Base-by-base conservation (phyloP, 2,113 vertebrate genomes). In the Ictalurus punctatus region DNA sequence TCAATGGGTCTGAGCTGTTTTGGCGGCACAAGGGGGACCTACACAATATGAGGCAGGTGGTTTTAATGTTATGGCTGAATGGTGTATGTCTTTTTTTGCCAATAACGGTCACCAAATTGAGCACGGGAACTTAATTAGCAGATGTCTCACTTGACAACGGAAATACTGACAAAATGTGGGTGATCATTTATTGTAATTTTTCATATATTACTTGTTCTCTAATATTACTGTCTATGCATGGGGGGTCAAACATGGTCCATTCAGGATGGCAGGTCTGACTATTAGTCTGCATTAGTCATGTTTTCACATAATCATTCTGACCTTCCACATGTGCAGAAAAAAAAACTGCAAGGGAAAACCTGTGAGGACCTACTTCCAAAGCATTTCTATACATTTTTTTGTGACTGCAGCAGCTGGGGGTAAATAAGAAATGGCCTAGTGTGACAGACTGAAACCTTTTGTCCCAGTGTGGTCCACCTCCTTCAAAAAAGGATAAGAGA, bases 401-500 rank as follows among this genome's bases (percentile, higher is more conserved):
- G 73, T 74, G 30, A 76, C 83, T 65, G 56, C 17, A 76, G 69
- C 44, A 88, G 69, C 87, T 79, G 82, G 59, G 82, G 13, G 61
- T 88, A 71, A 88, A 88, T 84, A 88, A 78, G 87, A 84, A 76
- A 87, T 83, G 12, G 40, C 76, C 63, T 71, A 37, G 59, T 13
- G 58, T 74, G 56, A 76, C 25, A 89, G 87, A 74, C 81, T 73
- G 73, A 83, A 86, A 78, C 74, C 54, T 56, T 90, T 90, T 90
- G 82, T 40, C 79, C 61, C 17, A 19, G 63, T 82, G n/a, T 78
- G 58, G 76, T 83, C 89, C 82, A 83, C 85, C 90, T 86, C 86
- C 78, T 85, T 85, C 19, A 48, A 86, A 85, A 82, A 87, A 91
- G 83, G 86, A 89, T 59, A 44, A 89, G 90, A 74, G 89, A 88